Percentiles rank a stretch among this genome's conserved stretches.
These are phyloP conservation scores for Antrozous pallidus DNA, from an alignment of 2,797 vertebrate species.

Conservation along the genomic window DNA sequence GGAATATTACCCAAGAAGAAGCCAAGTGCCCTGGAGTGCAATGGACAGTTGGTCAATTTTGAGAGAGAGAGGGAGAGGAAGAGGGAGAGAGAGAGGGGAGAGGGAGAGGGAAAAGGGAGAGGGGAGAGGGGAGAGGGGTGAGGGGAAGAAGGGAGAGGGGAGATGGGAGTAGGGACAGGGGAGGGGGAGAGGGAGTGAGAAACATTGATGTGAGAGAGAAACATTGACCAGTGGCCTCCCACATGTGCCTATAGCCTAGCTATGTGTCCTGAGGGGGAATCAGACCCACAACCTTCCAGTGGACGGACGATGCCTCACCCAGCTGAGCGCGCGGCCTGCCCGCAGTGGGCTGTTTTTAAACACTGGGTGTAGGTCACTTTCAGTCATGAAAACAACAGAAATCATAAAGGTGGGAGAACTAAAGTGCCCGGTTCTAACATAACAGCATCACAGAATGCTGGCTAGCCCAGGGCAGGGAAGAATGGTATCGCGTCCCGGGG, in stretches of 20 bases:
- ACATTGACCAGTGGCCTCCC: neutral
- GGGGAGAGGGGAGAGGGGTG: too few relatives aligned
- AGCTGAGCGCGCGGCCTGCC: neutral
- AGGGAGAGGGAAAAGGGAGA: too few relatives aligned
- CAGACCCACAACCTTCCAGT: neutral
- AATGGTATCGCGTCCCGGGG: neutral
- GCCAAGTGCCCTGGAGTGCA: neutral
- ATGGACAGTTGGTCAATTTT: too few relatives aligned
- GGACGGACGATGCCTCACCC: neutral
- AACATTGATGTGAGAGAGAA: too few relatives aligned
- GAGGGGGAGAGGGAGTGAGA: too few relatives aligned
- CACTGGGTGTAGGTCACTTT: neutral
- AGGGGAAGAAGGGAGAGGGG: too few relatives aligned
- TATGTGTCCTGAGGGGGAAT: neutral
- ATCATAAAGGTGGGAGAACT: neutral
- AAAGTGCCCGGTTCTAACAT: neutral
- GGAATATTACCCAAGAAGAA: neutral
- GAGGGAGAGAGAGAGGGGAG: neutral
- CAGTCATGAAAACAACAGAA: constrained; percentile 1
- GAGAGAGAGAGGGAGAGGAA: neutral
- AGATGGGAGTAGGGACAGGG: too few relatives aligned
- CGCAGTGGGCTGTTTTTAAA: neutral
- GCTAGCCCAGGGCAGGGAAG: neutral
- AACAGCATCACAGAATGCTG: neutral
- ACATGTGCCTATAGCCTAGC: neutral